Evolutionary conservation across 2,113 vertebrate species (phyloP).

Genomic region (Cariama cristata): DNA sequence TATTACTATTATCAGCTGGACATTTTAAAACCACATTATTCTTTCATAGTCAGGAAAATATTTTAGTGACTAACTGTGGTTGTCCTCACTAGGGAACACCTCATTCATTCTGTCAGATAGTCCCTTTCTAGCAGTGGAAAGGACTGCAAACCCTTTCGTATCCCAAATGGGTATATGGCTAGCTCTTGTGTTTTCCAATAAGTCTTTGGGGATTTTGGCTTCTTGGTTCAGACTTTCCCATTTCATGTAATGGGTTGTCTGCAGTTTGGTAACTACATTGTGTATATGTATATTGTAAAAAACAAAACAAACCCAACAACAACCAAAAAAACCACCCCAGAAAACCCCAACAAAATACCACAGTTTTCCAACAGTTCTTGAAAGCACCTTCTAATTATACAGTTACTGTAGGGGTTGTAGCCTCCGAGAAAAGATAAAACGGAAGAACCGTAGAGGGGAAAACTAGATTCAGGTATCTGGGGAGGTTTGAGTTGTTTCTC

Average conservation of each 20-base stretch:
- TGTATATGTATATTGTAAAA: neutral
- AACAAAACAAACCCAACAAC: neutral
- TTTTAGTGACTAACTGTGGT: slow-evolving; percentile 76
- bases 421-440: neutral
- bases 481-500: neutral
- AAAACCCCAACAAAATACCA: neutral
- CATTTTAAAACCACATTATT: slow-evolving; percentile 59
- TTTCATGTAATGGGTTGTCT: slow-evolving; percentile 54
- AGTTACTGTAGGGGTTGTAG: neutral
- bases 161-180: neutral
- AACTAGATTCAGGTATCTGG: neutral
- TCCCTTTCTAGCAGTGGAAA: slow-evolving; percentile 29
- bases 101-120: slow-evolving; percentile 36
- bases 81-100: slow-evolving; percentile 42
- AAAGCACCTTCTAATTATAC: neutral
- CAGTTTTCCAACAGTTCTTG: neutral
- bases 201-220: slow-evolving; percentile 8
- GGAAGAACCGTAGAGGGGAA: rapidly evolving
- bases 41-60: slow-evolving; percentile 69
- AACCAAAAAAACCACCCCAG: no score
- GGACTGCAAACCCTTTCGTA: neutral
- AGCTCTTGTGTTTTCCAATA: slow-evolving; percentile 38
- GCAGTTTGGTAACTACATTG: neutral
- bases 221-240: slow-evolving; percentile 58
- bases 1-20: slow-evolving; percentile 31